Conservation (phyloP, 2,888 invertebrate species). For the Anoplius nigerrimus region DNA sequence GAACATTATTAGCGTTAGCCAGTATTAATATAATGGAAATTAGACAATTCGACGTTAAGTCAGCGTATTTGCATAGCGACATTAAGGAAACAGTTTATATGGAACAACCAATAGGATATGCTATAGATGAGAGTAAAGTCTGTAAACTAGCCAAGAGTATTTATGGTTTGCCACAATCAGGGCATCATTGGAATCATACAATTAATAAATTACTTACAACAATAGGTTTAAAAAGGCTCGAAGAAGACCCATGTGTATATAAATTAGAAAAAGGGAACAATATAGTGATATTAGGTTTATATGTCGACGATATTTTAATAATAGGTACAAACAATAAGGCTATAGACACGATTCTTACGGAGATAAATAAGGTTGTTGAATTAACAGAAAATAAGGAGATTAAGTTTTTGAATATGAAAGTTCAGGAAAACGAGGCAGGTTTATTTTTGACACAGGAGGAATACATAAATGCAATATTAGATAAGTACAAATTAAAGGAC, state of each 20-base stretch:
- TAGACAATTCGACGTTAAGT: constrained; percentile 18
- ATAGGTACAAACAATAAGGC: not conserved
- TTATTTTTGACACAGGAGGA: not conserved
- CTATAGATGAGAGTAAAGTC: not conserved
- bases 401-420: constrained; percentile 8
- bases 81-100: constrained; percentile 16
- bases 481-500: not conserved
- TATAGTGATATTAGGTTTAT: constrained; percentile 5
- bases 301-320: constrained; percentile 16
- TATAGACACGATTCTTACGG: not conserved
- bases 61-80: constrained; percentile 13
- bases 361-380: not conserved
- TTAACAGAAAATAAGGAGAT: not conserved
- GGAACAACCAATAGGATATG: constrained; percentile 13
- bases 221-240: not conserved
- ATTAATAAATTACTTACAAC: not conserved
- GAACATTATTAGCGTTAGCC: constrained; percentile 7
- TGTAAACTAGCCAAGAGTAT: constrained; percentile 13
- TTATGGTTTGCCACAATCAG: constrained; percentile 16
- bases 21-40: not conserved
- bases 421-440: not conserved
- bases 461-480: not conserved
- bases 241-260: constrained; percentile 16
- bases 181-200: constrained; percentile 3
- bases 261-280: not conserved